Base-by-base conservation (phyloP, 30 jellyfish, hydroid and myxozoan genomes). In the Rhopilema esculentum region DNA sequence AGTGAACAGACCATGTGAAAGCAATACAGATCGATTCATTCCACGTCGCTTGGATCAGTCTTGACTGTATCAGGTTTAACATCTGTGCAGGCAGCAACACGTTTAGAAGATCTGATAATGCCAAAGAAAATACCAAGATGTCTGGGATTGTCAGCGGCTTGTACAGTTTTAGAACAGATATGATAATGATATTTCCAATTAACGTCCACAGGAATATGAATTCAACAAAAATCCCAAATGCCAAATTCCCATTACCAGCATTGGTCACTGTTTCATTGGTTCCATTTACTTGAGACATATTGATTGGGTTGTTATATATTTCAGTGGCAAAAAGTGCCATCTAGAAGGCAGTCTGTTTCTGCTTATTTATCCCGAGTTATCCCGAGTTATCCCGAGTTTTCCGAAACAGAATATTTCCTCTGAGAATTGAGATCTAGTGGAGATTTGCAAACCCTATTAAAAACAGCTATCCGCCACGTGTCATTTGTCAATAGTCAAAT, bases 101-200 rank as follows among this genome's bases (percentile, higher is more conserved):
- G 62, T 91, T 91, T 15, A 91, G 76, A 0, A 83, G 33, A 77
- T 91, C 97, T 9, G 97, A 77, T 18, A 91, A 52, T n/a, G 92
- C 94, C 81, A 91, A 77, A 21, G 97, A 91, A 25, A 83, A 91
- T 28, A 91, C 97, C 18, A 91, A 80, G 49, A 91, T 76, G 71
- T 91, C 97, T 52, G 92, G 97, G 4, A 91, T 84, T 26, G 97
- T 83, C 72, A 82, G 67, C 57, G 97, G 97, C 31, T 91, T 91
- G 94, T 79, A 91, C 25, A 91, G 70, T 52, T 69, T 73, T n/a
- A 91, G 29, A 1, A 91, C 97, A 15, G 78, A 19, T 33, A 86
- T 64, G 77, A 91, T 75, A 29, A 84, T 75, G 23, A 75, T 27
- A 80, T 91, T 91, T 18, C 94, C 92, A 1, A 84, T 28, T 0